Conservation (phyloP, 2,113 vertebrate species). For the Cathartes aura region DNA sequence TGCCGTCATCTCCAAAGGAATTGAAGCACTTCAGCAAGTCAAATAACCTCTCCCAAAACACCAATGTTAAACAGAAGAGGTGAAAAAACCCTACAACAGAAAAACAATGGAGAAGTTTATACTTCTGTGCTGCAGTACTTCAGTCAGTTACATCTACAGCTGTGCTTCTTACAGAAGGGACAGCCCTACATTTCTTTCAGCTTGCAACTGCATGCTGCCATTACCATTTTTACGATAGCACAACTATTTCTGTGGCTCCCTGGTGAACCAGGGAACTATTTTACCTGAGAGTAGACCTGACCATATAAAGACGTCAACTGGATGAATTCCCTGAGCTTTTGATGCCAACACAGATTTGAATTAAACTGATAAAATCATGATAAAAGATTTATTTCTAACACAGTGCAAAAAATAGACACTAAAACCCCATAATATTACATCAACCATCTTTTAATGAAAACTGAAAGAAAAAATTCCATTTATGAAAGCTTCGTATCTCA, state of each 20-base stretch:
- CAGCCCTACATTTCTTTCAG: not conserved
- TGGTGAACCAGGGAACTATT: not conserved
- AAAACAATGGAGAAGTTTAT: not conserved
- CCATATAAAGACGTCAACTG: not conserved
- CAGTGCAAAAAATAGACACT: not conserved
- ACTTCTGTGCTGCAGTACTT: not conserved
- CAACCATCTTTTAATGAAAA: not conserved
- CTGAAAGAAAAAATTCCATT: not conserved
- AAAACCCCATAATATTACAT: not conserved
- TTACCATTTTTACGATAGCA: not conserved
- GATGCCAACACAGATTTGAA: not conserved
- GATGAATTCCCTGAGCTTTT: not conserved
- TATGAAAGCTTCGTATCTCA: not conserved
- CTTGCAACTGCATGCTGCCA: not conserved
- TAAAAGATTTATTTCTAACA: not conserved
- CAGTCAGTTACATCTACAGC: not conserved
- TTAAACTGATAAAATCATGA: not conserved
- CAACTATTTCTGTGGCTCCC: not conserved
- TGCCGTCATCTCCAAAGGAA: not conserved
- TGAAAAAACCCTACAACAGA: not conserved
- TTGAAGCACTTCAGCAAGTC: not conserved
- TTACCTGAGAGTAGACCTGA: not conserved
- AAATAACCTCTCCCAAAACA: not conserved
- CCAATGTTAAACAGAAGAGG: not conserved
- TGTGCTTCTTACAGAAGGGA: not conserved